phyloP scores from a whole-genome alignment of 2,113 vertebrate genomes.

The Elephantulus edwardii region DNA sequence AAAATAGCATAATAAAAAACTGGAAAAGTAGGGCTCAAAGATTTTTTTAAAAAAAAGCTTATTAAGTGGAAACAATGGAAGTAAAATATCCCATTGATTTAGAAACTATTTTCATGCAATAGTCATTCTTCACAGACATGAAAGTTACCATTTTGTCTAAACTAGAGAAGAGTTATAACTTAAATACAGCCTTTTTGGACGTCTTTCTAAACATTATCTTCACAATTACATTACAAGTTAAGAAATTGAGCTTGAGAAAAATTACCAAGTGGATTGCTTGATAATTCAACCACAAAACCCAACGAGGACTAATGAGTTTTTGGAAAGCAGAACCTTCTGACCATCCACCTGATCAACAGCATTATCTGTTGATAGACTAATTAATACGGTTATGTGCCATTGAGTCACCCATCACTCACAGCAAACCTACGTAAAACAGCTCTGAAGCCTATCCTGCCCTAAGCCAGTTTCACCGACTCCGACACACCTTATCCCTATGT shows the following conservation, averaged over 20 bases:
- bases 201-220: background rate
- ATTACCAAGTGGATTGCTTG: background rate
- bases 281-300: background rate
- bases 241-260: background rate
- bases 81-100: background rate
- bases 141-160: background rate
- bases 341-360: background rate
- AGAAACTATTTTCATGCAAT: background rate
- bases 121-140: background rate
- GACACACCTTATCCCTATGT: too few species aligned
- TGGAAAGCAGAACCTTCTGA: constrained; percentile 1
- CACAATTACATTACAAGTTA: background rate
- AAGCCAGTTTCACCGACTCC: too few species aligned
- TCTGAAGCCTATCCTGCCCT: too few species aligned
- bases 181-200: background rate
- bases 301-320: background rate
- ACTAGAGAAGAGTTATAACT: background rate
- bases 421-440: too few species aligned
- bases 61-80: background rate
- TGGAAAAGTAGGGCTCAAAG: too few species aligned
- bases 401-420: too few species aligned
- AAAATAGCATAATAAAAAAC: too few species aligned
- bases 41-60: too few species aligned
- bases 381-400: too few species aligned
- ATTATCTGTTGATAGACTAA: constrained; percentile 16